These are phyloP conservation scores for Fratercula arctica DNA, from an alignment of 2,797 vertebrate genomes.

Conservation along the genomic window DNA sequence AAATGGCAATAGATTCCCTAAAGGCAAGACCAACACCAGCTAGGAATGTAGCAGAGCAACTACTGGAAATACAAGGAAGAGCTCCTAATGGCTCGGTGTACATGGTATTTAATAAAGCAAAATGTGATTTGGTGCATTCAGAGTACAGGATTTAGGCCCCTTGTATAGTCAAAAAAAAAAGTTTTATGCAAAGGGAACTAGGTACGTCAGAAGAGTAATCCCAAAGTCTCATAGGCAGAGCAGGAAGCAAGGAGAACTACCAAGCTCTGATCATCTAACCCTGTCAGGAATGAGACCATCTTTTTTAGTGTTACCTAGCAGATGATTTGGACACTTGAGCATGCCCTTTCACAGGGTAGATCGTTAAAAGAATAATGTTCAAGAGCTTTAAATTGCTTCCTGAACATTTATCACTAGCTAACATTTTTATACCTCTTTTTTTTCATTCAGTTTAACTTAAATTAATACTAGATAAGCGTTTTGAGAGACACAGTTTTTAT, in stretches of 20 bases:
- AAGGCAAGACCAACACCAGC: neutral
- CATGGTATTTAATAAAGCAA: neutral
- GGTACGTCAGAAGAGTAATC: neutral
- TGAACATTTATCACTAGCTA: fast-evolving
- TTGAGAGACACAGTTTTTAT: neutral
- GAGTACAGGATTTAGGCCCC: neutral
- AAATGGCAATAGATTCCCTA: neutral
- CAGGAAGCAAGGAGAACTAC: neutral
- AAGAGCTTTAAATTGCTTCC: neutral
- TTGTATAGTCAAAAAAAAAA: neutral
- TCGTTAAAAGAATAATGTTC: neutral
- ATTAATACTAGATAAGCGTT: neutral
- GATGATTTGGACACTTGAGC: neutral
- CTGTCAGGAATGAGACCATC: neutral
- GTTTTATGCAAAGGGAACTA: neutral
- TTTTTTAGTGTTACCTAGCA: neutral
- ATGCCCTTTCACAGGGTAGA: neutral
- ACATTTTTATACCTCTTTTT: neutral
- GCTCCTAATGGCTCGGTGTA: neutral
- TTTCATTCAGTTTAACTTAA: neutral
- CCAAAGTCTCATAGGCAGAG: neutral
- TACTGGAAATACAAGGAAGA: neutral
- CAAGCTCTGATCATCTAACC: neutral
- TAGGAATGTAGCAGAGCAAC: neutral
- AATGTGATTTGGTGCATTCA: neutral